Conservation (phyloP, 2,888 invertebrate genomes). For the Adelognathus sp. region DNA sequence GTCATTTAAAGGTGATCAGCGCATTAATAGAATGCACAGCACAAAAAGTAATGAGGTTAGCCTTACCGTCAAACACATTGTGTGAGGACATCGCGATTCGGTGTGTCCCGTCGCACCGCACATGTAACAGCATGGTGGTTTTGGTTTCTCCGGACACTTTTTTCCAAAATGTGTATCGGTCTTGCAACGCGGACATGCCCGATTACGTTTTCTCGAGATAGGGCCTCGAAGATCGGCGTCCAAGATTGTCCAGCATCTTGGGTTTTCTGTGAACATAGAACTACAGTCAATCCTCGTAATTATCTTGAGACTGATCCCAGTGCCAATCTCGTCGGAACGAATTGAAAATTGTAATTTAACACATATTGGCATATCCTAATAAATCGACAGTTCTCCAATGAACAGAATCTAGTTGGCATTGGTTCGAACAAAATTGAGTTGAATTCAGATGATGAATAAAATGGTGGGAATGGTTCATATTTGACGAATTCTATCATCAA, state of each 20-base stretch:
- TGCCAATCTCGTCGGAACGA: too few relatives aligned
- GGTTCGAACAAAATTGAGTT: too few relatives aligned
- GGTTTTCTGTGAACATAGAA: constrained; percentile 67
- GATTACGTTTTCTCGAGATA: constrained; percentile 29
- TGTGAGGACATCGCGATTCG: constrained; percentile 86
- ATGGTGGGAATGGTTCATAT: too few relatives aligned
- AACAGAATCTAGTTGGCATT: too few relatives aligned
- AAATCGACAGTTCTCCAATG: too few relatives aligned
- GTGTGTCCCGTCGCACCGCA: constrained; percentile 87
- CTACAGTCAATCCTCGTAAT: not conserved
- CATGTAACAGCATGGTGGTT: constrained; percentile 84
- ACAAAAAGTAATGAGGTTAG: not conserved
- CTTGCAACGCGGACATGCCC: constrained; percentile 85
- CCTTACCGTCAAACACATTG: constrained; percentile 87
- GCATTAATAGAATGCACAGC: not conserved
- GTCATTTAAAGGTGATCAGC: constrained; percentile 6
- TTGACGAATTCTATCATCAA: too few relatives aligned
- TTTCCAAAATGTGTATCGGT: constrained; percentile 85
- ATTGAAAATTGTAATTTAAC: too few relatives aligned
- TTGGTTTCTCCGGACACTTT: constrained; percentile 84
- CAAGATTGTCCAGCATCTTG: constrained; percentile 73
- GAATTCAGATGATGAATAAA: too few relatives aligned
- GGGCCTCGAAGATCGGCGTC: constrained; percentile 68
- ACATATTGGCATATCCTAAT: too few relatives aligned
- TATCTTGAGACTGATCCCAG: too few relatives aligned